Conservation (phyloP, 2,888 invertebrate species). For the Drosophila colorata region DNA sequence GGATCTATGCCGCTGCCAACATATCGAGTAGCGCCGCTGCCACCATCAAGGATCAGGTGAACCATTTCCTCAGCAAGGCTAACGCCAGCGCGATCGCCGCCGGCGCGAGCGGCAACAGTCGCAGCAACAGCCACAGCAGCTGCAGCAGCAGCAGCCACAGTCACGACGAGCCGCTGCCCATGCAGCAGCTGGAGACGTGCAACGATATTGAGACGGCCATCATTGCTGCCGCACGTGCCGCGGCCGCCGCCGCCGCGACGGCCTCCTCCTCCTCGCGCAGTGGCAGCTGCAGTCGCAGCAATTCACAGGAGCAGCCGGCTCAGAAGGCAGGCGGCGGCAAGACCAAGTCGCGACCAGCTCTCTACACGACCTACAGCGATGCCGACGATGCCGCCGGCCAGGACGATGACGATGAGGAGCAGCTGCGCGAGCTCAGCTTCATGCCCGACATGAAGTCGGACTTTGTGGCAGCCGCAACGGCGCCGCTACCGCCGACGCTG, state of each 20-base stretch:
- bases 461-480: background rate
- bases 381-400: conserved; percentile 20
- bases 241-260: conserved; percentile 57
- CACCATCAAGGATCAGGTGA: conserved; percentile 56
- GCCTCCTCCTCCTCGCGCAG: conserved; percentile 31
- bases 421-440: conserved; percentile 60
- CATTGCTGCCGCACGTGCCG: conserved; percentile 83
- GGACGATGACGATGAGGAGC: conserved; percentile 50
- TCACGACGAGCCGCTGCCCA: conserved; percentile 54
- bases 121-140: conserved; percentile 44
- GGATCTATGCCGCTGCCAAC: conserved; percentile 60
- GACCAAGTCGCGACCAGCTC: conserved; percentile 29
- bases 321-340: conserved; percentile 21
- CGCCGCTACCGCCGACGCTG: background rate
- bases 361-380: conserved; percentile 41
- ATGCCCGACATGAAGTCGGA: conserved; percentile 63
- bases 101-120: conserved; percentile 18
- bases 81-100: conserved; percentile 31
- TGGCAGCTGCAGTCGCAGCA: conserved; percentile 59
- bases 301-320: conserved; percentile 56
- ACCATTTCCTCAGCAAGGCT: conserved; percentile 62
- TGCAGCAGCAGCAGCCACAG: conserved; percentile 42
- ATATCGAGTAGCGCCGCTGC: conserved; percentile 31
- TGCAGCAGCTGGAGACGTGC: conserved; percentile 83
- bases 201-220: conserved; percentile 84